Base-by-base conservation (phyloP, 2,888 invertebrate species). In the Trichopoda pennipes region DNA sequence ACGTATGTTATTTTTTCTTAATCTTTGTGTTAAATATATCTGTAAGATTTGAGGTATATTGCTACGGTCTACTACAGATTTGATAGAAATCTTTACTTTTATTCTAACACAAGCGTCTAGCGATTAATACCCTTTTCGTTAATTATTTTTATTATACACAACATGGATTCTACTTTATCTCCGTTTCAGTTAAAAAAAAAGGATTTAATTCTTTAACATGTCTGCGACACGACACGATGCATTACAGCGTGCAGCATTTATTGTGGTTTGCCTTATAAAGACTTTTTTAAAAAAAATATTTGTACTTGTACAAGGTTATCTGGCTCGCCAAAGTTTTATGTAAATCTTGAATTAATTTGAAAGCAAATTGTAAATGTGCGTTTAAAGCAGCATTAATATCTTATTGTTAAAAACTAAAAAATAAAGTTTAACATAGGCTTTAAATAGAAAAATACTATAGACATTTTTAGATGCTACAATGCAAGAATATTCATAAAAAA, bases 231-330 rank as follows among this genome's bases (percentile, higher is more conserved):
- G 9, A 19, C 38, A 47, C 23, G 38, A 23, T 16, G 4, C 32
- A 28, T 55, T 12, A 32, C 44, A 64, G n/a, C 23, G 1, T 64
- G 19, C 17, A 12, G 17, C 58, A 49, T 55, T 49, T n/a, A 38
- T 42, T 66, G 49, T 58, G 56, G 49, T 42, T 66, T 58, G 74
- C 66, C 74, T 58, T 75, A 42, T 75, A 75, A 10, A 74, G 53
- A 56, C 28, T 75, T 66, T 16, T n/a, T n/a, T n/a, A n/a, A 56
- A 38, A 42, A 38, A 49, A 53, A 16, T 64, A 56, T 70, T 60
- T 75, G 70, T 72, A 72, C 66, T 75, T 70, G 19, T 38, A 70
- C 79, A 82, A 82, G 82, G 82, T 75, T 79, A 82, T 79, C 82
- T 23, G 61, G 35, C 47, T 56, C 19, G 42, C 66, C 79, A 79